These are phyloP conservation scores for Ctena decussata DNA, from an alignment of 2,888 invertebrate genomes.

Conservation along the genomic window DNA sequence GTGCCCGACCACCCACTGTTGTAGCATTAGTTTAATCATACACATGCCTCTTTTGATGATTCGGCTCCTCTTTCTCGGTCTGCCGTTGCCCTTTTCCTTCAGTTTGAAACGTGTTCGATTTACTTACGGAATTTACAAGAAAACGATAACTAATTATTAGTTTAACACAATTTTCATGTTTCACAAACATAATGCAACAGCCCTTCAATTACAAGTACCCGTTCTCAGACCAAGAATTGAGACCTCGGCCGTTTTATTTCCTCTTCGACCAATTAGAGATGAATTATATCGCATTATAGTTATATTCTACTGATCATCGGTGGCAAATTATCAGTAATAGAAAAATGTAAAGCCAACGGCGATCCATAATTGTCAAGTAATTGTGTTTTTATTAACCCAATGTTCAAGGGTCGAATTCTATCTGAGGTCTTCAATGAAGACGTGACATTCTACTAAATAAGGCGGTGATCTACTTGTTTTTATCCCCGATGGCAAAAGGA, in stretches of 20 bases:
- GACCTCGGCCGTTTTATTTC: slow-evolving; percentile 1
- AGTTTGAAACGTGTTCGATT: too few species aligned
- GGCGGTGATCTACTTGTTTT: slow-evolving; percentile 45
- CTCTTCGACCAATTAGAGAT: slow-evolving; percentile 1
- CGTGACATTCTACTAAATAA: slow-evolving; percentile 48
- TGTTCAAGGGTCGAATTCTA: slow-evolving; percentile 56
- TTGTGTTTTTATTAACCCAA: slow-evolving; percentile 66
- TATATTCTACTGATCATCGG: not conserved
- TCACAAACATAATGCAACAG: not conserved
- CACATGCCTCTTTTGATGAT: too few species aligned
- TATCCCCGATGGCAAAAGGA: slow-evolving; percentile 25
- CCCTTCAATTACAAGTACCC: not conserved
- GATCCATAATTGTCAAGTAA: slow-evolving; percentile 62
- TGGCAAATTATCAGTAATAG: slow-evolving; percentile 40
- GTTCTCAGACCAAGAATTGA: not conserved
- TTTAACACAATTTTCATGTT: slow-evolving; percentile 1
- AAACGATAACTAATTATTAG: slow-evolving; percentile 3
- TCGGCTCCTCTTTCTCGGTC: too few species aligned
- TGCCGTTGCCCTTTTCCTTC: too few species aligned
- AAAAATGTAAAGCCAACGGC: slow-evolving; percentile 46
- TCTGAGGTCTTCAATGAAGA: slow-evolving; percentile 26
- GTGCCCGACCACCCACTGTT: too few species aligned
- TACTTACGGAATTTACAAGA: not conserved
- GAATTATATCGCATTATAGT: slow-evolving; percentile 9
- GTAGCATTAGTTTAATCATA: too few species aligned